These are phyloP conservation scores for Drosophila melanosoma DNA, from an alignment of 2,888 invertebrate genomes.

Conservation along the genomic window DNA sequence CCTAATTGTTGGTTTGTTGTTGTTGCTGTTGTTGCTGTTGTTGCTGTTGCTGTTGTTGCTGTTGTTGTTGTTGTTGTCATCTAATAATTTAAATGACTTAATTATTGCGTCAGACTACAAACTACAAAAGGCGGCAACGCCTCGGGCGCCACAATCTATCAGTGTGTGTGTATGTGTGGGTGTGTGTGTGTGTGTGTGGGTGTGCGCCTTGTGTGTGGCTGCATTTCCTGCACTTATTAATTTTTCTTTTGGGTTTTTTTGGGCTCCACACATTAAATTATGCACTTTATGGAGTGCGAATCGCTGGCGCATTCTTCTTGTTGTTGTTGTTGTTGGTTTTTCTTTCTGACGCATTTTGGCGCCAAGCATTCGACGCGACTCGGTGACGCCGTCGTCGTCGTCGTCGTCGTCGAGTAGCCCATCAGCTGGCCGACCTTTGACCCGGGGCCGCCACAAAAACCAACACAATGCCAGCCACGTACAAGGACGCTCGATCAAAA, in stretches of 20 bases:
- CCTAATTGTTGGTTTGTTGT: conserved; percentile 8
- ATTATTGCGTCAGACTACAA: conserved; percentile 82
- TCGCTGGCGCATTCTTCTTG: conserved; percentile 34
- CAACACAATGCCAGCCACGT: conserved; percentile 58
- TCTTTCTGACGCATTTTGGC: conserved; percentile 56
- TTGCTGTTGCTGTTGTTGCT: no score
- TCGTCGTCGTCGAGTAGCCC: conserved; percentile 4
- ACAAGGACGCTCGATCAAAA: conserved; percentile 60
- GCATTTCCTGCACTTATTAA: conserved; percentile 67
- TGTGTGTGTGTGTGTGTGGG: background rate
- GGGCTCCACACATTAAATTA: conserved; percentile 48
- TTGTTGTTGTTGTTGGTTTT: background rate
- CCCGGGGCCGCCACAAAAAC: conserved; percentile 55
- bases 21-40: conserved; percentile 67
- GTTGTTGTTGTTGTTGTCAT: conserved; percentile 68
- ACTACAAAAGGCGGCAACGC: conserved; percentile 53
- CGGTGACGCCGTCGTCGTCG: conserved; percentile 60
- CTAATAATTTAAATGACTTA: conserved; percentile 81
- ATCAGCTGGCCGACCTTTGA: conserved; percentile 71
- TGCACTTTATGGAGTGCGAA: conserved; percentile 81
- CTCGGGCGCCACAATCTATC: conserved; percentile 37
- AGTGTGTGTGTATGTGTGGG: conserved; percentile 16
- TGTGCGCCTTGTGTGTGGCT: conserved; percentile 7
- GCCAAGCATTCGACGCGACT: conserved; percentile 69
- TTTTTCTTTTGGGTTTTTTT: background rate